A percentile compares a stretch with the other conserved stretches of the same genome.
These are phyloP conservation scores for Pagetopsis macropterus DNA, from an alignment of 2,797 vertebrate species.

Conservation along the genomic window DNA sequence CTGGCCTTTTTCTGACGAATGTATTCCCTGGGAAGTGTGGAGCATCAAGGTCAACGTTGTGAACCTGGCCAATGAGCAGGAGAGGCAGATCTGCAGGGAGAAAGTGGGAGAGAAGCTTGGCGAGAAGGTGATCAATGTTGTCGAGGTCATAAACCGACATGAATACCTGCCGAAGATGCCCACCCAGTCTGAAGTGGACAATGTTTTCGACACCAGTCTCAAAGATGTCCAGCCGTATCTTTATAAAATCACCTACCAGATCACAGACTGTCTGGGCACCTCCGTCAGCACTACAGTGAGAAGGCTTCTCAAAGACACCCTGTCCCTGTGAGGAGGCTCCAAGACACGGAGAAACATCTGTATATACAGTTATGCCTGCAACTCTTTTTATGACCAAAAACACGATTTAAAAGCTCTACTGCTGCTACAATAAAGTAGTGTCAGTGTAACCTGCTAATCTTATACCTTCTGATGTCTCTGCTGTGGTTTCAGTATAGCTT, in stretches of 20 bases:
- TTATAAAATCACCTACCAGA: conserved; percentile 97
- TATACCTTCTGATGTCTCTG: conserved; percentile 16
- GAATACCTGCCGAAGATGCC: conserved; percentile 99
- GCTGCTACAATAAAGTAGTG: background rate
- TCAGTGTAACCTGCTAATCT: background rate
- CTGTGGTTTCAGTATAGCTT: conserved; percentile 6
- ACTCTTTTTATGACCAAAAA: conserved; percentile 9
- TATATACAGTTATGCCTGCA: conserved; percentile 18
- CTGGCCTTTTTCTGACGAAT: conserved; percentile 98
- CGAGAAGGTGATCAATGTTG: conserved; percentile 97
- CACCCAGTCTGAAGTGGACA: conserved; percentile 98
- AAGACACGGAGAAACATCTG: background rate
- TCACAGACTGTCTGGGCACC: conserved; percentile 94
- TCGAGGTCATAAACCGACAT: conserved; percentile 97
- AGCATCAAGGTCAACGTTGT: conserved; percentile 98
- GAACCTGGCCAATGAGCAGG: conserved; percentile 95
- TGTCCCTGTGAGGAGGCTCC: conserved; percentile 87
- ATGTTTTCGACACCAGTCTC: conserved; percentile 96
- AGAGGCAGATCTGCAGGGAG: conserved; percentile 97
- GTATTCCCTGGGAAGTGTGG: conserved; percentile 99
- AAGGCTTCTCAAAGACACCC: conserved; percentile 96
- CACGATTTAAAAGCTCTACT: conserved; percentile 12
- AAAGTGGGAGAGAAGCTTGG: conserved; percentile 98
- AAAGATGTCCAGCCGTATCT: conserved; percentile 98
- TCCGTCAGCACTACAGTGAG: conserved; percentile 98